These are phyloP conservation scores for Biston betularia DNA, from an alignment of 2,888 invertebrate genomes.

Conservation along the genomic window DNA sequence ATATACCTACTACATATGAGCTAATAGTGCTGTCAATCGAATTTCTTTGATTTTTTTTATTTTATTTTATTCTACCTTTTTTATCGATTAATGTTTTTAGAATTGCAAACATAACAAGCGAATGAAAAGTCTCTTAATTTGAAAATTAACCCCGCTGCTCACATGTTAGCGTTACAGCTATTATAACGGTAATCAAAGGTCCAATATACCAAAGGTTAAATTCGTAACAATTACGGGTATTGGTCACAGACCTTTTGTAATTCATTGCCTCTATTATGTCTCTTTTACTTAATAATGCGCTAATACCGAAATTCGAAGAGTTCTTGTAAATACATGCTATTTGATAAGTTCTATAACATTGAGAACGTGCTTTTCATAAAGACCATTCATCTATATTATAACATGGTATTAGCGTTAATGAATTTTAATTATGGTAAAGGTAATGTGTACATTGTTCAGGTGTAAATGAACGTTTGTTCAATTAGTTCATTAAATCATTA, in stretches of 20 bases:
- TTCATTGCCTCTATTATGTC: conserved; percentile 46
- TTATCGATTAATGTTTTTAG: neutral
- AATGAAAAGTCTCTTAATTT: conserved; percentile 33
- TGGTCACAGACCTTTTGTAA: conserved; percentile 45
- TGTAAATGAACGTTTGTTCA: conserved; percentile 26
- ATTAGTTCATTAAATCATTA: conserved; percentile 25
- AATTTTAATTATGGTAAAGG: conserved; percentile 21
- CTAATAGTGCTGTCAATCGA: too few relatives aligned
- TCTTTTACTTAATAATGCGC: conserved; percentile 59
- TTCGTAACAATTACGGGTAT: conserved; percentile 46
- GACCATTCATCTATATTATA: conserved; percentile 19
- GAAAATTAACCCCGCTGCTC: conserved; percentile 24
- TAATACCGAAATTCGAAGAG: conserved; percentile 57
- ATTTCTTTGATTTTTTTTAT: neutral
- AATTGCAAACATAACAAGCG: neutral
- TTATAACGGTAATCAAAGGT: neutral
- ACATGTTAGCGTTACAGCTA: conserved; percentile 12
- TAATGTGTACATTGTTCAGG: conserved; percentile 11
- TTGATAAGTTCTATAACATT: conserved; percentile 50
- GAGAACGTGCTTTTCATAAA: conserved; percentile 33
- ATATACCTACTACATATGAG: too few relatives aligned
- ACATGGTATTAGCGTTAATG: conserved; percentile 5
- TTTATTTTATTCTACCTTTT: neutral
- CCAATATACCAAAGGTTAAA: conserved; percentile 43
- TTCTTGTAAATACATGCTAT: conserved; percentile 50